A percentile compares a stretch with the other conserved stretches of the same genome.
Evolutionary conservation across 2,113 vertebrate genomes (phyloP).

Genomic region (Aythya baeri): DNA sequence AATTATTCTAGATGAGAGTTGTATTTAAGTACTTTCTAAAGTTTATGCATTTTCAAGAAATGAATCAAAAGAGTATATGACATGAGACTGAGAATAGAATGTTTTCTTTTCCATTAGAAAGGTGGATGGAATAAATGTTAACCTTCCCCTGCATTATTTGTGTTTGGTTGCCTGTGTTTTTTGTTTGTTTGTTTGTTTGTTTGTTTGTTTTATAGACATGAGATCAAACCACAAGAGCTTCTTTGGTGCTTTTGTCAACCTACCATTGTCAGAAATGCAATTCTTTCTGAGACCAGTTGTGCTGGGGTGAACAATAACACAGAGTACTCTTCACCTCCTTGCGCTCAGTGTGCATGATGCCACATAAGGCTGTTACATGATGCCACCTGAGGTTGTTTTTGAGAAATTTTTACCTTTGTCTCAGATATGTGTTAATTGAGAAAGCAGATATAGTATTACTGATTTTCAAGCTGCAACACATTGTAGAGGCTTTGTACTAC

Average conservation of each 20-base stretch:
- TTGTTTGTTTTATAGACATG: neutral
- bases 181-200: no score
- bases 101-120: neutral
- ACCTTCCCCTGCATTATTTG: neutral
- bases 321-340: accelerated
- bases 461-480: neutral
- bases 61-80: neutral
- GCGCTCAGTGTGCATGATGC: accelerated
- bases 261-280: neutral
- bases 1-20: neutral
- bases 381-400: neutral
- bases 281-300: accelerated
- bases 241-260: neutral
- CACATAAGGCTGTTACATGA: neutral
- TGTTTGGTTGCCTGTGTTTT: no score
- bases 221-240: neutral
- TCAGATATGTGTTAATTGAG: neutral
- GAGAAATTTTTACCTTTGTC: neutral
- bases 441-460: neutral
- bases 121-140: neutral
- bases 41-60: neutral
- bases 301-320: neutral
- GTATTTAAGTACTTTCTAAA: neutral
- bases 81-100: neutral
- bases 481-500: neutral